A percentile compares a stretch with the other conserved stretches of the same genome.
Evolutionary conservation across 2,797 vertebrate species (phyloP).

Genomic region (Argyrosomus regius): DNA sequence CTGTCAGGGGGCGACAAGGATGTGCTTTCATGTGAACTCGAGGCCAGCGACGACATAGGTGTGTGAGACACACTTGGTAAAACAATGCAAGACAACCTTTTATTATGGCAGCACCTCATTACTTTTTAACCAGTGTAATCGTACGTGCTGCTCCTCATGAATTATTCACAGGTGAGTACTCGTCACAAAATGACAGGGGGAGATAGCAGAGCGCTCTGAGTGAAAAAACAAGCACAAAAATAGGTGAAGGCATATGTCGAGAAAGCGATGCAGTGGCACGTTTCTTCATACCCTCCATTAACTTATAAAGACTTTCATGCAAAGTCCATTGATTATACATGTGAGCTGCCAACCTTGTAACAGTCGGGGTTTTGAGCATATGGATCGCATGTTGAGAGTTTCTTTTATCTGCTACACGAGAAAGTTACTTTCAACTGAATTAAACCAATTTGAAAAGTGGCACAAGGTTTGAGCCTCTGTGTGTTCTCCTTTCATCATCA

Average conservation of each 20-base stretch:
- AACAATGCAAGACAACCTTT: slow-evolving; percentile 83
- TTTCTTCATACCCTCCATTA: slow-evolving; percentile 50
- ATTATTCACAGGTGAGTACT: slow-evolving; percentile 84
- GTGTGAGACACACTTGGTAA: slow-evolving; percentile 79
- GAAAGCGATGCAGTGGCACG: slow-evolving; percentile 44
- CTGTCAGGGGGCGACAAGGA: slow-evolving; percentile 70
- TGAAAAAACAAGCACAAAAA: slow-evolving; percentile 67
- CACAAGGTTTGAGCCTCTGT: slow-evolving; percentile 28
- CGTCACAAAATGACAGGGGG: slow-evolving; percentile 77
- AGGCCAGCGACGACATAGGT: slow-evolving; percentile 66
- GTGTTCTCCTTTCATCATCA: slow-evolving; percentile 46
- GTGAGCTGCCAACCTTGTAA: slow-evolving; percentile 20
- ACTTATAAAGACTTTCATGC: slow-evolving; percentile 41
- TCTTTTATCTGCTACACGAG: slow-evolving; percentile 40
- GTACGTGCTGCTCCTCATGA: slow-evolving; percentile 81
- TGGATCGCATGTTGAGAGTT: slow-evolving; percentile 29
- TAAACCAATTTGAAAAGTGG: slow-evolving; percentile 46
- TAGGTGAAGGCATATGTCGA: slow-evolving; percentile 62
- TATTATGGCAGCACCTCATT: slow-evolving; percentile 82
- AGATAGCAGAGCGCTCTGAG: slow-evolving; percentile 48
- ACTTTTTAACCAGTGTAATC: slow-evolving; percentile 85
- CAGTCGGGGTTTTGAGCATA: slow-evolving; percentile 22
- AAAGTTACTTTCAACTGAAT: slow-evolving; percentile 50
- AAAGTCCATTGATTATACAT: slow-evolving; percentile 52
- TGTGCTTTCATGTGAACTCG: slow-evolving; percentile 77